Base-by-base conservation (phyloP, 2,113 vertebrate genomes). In the Sapayoa aenigma region DNA sequence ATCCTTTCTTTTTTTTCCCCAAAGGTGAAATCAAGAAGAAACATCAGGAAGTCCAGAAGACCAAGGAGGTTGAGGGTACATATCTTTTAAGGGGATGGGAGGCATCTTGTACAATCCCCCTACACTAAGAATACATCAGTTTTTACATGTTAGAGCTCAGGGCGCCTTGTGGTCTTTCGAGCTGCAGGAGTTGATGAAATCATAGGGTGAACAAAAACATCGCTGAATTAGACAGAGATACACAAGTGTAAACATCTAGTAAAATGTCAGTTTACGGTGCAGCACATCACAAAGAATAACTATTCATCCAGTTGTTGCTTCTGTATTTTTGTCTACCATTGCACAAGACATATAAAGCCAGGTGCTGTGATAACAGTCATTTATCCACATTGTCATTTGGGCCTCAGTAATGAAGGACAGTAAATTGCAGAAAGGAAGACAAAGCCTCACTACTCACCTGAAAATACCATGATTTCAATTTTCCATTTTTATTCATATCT, bases 241-340 rank as follows among this genome's bases (percentile, higher is more conserved):
- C 4, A 59, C 2, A 15, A 71, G 55, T 73, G 47, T 55, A 94
- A 81, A 89, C 24, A 74, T 41, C 83, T 71, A 75, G n/a, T 46
- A 85, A 52, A 95, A 96, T 56, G 46, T 37, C 44, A 52, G 71
- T 56, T 71, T 82, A 65, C 41, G 75, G 59, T 49, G 41, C 44
- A 55, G 77, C 55, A 60, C 18, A 9, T 47, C 73, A 47, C 39
- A 76, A 85, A 89, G 46, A 89, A 53, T 71, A 79, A 27, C 39
- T 63, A 14, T 63, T 83, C 67, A 93, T 89, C 74, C 67, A 14
- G 78, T 74, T 83, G 35, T 47, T 91, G 46, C 50, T 84, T 86
- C 72, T 52, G 18, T 86, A 53, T 74, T 97, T 84, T 69, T 95
- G 96, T 95, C 65, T 95, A 69, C 49, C 35, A 63, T 42, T 46